Evolutionary conservation across 2,888 invertebrate genomes (phyloP).

Genomic region (Drosophila fulvimacula): DNA sequence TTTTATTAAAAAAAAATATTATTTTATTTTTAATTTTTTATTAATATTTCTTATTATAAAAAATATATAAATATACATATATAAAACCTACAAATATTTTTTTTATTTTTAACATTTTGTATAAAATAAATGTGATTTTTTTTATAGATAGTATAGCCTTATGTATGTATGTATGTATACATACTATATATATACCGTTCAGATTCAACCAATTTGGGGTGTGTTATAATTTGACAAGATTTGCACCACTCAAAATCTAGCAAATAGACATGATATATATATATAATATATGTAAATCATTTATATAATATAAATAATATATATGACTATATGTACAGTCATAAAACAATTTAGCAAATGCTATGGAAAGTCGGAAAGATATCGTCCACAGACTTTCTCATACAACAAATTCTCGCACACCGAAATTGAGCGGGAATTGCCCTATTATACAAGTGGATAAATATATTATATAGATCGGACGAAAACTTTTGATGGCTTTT

Average conservation of each 20-base stretch:
- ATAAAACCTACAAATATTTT: too few relatives aligned
- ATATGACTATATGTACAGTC: background rate
- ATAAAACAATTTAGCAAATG: conserved; percentile 65
- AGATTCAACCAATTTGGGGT: conserved; percentile 15
- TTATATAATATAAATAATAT: too few relatives aligned
- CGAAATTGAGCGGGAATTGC: conserved; percentile 10
- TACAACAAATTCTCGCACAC: background rate
- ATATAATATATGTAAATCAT: too few relatives aligned
- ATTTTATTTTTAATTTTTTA: background rate
- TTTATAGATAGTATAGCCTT: too few relatives aligned
- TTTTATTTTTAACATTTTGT: too few relatives aligned
- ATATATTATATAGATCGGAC: conserved; percentile 8
- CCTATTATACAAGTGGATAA: conserved; percentile 14
- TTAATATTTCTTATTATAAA: background rate
- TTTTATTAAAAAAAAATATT: background rate
- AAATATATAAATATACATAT: too few relatives aligned
- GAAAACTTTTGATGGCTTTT: conserved; percentile 10
- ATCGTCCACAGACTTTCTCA: conserved; percentile 22
- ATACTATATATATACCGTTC: background rate
- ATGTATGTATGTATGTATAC: background rate
- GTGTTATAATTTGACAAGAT: conserved; percentile 40
- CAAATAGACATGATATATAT: conserved; percentile 32
- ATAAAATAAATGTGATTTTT: too few relatives aligned
- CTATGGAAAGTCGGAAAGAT: conserved; percentile 40
- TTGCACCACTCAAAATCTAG: conserved; percentile 36